These are phyloP conservation scores for Scomber scombrus DNA, from an alignment of 2,113 vertebrate species.

Conservation along the genomic window DNA sequence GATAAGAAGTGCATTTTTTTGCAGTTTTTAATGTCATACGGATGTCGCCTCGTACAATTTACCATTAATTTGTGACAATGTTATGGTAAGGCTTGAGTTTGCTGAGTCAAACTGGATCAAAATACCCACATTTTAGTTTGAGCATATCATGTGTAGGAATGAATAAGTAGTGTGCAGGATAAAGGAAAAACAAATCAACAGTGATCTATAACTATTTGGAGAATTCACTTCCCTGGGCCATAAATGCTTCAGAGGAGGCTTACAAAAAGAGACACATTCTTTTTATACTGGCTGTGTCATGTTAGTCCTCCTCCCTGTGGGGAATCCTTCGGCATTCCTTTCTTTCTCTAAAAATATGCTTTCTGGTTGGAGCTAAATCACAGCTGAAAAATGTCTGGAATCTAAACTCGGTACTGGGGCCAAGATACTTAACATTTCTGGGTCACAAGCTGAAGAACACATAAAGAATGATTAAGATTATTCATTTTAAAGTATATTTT, in stretches of 20 bases:
- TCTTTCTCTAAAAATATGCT: conserved; percentile 43
- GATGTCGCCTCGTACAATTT: no score
- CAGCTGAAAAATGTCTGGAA: conserved; percentile 55
- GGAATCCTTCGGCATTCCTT: conserved; percentile 51
- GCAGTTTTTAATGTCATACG: no score
- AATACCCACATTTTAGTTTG: no score
- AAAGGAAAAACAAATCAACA: conserved; percentile 1
- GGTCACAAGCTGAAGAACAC: background rate
- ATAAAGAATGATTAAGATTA: background rate
- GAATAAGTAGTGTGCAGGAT: no score
- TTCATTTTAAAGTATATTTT: background rate
- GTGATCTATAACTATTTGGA: conserved; percentile 27
- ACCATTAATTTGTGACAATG: no score
- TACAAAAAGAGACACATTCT: conserved; percentile 20
- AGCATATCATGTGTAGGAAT: no score
- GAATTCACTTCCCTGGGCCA: conserved; percentile 22
- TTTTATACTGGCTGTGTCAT: background rate
- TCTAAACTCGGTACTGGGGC: conserved; percentile 14
- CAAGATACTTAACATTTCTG: conserved; percentile 2
- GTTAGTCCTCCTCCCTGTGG: conserved; percentile 7
- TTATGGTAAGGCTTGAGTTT: no score
- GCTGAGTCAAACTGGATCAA: no score
- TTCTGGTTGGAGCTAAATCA: conserved; percentile 41
- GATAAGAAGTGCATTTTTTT: no score
- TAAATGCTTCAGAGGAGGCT: conserved; percentile 22